Percentiles rank a stretch among this genome's conserved stretches.
These are phyloP conservation scores for Turdus rufiventris DNA, from an alignment of 2,113 vertebrate species.

Conservation along the genomic window DNA sequence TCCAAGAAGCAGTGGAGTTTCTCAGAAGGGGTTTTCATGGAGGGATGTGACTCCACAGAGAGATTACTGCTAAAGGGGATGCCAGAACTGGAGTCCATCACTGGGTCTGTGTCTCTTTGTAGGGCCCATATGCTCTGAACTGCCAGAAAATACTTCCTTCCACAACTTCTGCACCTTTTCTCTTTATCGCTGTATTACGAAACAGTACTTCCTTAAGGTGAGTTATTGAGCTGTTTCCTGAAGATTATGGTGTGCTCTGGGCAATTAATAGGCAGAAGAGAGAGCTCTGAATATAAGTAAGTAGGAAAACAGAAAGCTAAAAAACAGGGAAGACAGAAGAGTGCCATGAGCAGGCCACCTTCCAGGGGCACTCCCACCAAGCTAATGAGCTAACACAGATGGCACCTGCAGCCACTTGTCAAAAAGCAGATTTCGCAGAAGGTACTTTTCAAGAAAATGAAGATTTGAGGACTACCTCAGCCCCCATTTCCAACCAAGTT, in stretches of 20 bases:
- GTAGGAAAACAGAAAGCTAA: neutral
- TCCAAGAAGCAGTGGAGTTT: neutral
- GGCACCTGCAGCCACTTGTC: neutral
- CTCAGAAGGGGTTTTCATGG: neutral
- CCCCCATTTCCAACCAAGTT: neutral
- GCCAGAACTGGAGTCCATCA: neutral
- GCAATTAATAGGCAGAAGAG: neutral
- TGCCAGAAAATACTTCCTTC: neutral
- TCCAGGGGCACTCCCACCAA: neutral
- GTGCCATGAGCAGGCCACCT: neutral
- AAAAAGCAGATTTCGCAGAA: neutral
- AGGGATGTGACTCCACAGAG: neutral
- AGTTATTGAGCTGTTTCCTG: neutral
- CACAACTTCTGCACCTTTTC: conserved; percentile 48
- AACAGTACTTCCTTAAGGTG: conserved; percentile 59
- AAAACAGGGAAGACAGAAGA: neutral
- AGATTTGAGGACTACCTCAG: neutral
- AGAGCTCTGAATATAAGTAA: neutral
- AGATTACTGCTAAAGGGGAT: neutral
- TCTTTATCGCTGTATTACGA: conserved; percentile 49
- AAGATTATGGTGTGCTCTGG: neutral
- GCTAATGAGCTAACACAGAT: neutral
- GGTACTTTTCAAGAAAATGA: neutral
- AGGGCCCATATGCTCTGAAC: conserved; percentile 44
- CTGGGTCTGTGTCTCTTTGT: neutral